Base-by-base conservation (phyloP, 2,888 invertebrate genomes). In the Scelioninae gen. 2 region DNA sequence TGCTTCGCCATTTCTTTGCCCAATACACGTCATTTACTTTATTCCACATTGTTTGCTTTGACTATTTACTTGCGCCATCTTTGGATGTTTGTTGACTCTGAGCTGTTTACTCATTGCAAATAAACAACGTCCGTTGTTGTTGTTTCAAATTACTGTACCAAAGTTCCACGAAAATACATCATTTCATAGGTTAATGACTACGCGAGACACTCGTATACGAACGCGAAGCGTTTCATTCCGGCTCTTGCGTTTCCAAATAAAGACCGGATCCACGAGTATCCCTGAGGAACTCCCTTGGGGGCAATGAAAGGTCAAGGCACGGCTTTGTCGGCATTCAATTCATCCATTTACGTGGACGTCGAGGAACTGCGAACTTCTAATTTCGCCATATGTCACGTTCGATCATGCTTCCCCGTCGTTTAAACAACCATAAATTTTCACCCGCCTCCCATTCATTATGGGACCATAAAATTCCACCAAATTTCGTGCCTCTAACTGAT, bases 241-340 rank as follows among this genome's bases (percentile, higher is more conserved):
- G 2, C 48, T 33, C 13, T 37, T 22, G 35, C 63, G 13, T 76
- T 78, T 67, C 79, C 80, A 79, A 81, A 82, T 82, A 80, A 81
- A 83, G 84, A 83, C 82, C 83, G 83, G 83, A 84, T 83, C 79
- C 74, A 78, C 78, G 73, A 79, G 77, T 79, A 79, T 81, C 78
- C 78, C 78, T 74, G 64, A 76, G 76, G 78, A 78, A 78, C 73
- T 82, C 85, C 77, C 83, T 13, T 11, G 83, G 79, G 85, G 81
- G 79, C 81, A 80, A 83, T 84, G 80, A 80, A 79, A 76, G 81
- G 77, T 67, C 71, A 67, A 60, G 71, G 71, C 68, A 73, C 69
- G 77, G 76, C 73, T 74, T 53, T 67, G 60, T 25, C 68, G 78
- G 72, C 82, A 83, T 81, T 84, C 78, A 84, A 83, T 84, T 82